Percentiles rank a stretch among this genome's conserved stretches.
These are phyloP conservation scores for Corticium candelabrum DNA, from an alignment of 37 sponge, comb jelly and placozoan species.

Conservation along the genomic window DNA sequence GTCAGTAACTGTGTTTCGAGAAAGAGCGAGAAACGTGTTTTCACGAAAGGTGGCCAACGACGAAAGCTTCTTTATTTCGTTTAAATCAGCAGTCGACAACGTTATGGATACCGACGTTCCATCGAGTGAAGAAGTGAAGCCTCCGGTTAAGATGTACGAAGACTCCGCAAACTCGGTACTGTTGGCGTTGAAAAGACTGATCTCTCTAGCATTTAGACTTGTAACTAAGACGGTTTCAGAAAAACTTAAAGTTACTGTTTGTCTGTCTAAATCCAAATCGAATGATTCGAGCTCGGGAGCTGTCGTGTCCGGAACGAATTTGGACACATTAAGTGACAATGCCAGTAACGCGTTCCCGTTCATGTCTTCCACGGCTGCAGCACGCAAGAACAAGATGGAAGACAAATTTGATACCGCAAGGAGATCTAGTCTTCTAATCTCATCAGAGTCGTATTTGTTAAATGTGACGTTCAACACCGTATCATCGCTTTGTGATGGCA, in stretches of 20 bases:
- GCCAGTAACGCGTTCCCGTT: constrained; percentile 32
- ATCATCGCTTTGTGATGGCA: constrained; percentile 35
- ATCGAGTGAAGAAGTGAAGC: constrained; percentile 43
- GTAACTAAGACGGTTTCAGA: constrained; percentile 58
- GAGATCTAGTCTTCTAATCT: constrained; percentile 46
- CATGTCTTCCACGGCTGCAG: constrained; percentile 53
- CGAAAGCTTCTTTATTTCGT: constrained; percentile 65
- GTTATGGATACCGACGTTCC: constrained; percentile 49
- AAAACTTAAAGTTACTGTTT: constrained; percentile 42
- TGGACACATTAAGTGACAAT: constrained; percentile 17
- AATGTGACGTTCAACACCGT: constrained; percentile 54
- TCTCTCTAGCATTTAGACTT: constrained; percentile 40
- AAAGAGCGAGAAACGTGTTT: constrained; percentile 30
- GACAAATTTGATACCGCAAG: constrained; percentile 33
- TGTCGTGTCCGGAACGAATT: constrained; percentile 30
- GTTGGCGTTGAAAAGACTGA: constrained; percentile 47
- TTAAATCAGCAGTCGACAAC: constrained; percentile 46
- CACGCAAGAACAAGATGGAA: constrained; percentile 37
- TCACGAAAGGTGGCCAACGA: constrained; percentile 23
- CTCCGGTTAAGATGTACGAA: constrained; percentile 50
- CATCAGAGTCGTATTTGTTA: constrained; percentile 78
- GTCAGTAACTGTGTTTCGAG: background rate
- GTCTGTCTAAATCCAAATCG: constrained; percentile 57
- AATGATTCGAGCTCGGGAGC: constrained; percentile 44
- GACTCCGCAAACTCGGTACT: background rate